phyloP scores from a whole-genome alignment of 2,113 vertebrate species.

The Triplophysa rosa region DNA sequence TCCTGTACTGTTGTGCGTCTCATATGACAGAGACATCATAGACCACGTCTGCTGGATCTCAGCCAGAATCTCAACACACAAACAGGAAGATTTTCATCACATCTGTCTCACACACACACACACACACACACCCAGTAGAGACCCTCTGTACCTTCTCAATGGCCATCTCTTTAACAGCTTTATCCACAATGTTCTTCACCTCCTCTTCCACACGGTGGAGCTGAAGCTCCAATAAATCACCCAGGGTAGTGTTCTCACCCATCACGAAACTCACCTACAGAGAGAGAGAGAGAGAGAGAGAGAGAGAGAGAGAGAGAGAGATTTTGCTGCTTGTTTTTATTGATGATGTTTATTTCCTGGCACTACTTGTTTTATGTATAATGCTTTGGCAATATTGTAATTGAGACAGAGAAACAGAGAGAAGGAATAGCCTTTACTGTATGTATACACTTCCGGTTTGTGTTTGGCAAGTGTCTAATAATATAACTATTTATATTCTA shows the following conservation, averaged over 20 bases:
- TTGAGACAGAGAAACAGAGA: too few relatives aligned
- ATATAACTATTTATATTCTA: too few relatives aligned
- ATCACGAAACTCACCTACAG: constrained; percentile 78
- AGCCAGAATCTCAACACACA: constrained; percentile 66
- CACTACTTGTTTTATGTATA: too few relatives aligned
- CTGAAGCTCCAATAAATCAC: constrained; percentile 80
- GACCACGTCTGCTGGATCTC: constrained; percentile 75
- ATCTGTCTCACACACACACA: not conserved
- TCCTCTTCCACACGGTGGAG: constrained; percentile 78
- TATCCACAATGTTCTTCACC: constrained; percentile 77
- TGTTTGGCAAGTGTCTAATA: too few relatives aligned
- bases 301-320: not conserved
- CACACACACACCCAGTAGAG: not conserved
- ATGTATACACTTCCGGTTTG: too few relatives aligned
- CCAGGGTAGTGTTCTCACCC: constrained; percentile 76
- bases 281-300: not conserved
- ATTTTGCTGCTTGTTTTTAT: too few relatives aligned
- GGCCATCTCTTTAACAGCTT: constrained; percentile 78
- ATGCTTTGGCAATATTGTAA: too few relatives aligned
- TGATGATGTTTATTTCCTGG: too few relatives aligned
- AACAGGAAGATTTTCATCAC: not conserved
- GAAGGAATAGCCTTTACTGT: too few relatives aligned
- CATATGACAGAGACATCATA: constrained; percentile 70
- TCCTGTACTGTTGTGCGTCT: constrained; percentile 64
- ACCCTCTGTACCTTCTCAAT: constrained; percentile 69